Evolutionary conservation across 2,113 vertebrate species (phyloP), one percentile per base, ranked within the genome.

Genomic region (Oreotragus oreotragus): DNA sequence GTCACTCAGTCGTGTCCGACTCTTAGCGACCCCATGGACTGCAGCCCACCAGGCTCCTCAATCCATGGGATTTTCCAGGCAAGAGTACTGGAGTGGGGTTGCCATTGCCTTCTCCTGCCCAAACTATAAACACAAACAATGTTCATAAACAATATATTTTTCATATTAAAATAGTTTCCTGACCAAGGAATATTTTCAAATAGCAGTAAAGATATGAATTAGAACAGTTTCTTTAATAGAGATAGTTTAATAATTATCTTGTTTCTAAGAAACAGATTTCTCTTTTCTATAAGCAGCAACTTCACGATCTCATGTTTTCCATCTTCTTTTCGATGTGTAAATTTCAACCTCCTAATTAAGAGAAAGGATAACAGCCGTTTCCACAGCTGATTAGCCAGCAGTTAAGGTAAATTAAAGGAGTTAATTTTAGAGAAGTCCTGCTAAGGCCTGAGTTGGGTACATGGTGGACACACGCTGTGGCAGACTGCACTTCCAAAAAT

Each of bases 161-260:
- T 79, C 36, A 91, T 47, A 90, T 88, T 93, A 95, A 66, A 95
- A 88, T 84, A 25, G 90, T 93, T 95, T 64, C 43, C 86, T 95
- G 53, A 97, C 43, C 10, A 92, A 30, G 17, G 60, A 90, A 8
- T 21, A 88, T 36, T 66, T 96, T n/a, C 58, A 94, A 96, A 84
- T 6, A 84, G 47, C 43, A 88, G 57, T 70, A 90, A 91, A 87
- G 66, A 21, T 87, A 94, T 62, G 73, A 79, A 93, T 90, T 90
- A 89, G 28, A 84, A 91, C 33, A 80, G 49, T 23, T 73, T 85
- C 28, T 81, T 91, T 64, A 97, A 76, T 21, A 92, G 88, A 84
- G 21, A 88, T 2, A 88, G 49, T 84, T 90, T 84, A 92, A 90
- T 88, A 79, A 81, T 83, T 89, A 88, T 36, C 70, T 90, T 81